These are phyloP conservation scores for Clarias batrachus DNA, from an alignment of 2,113 vertebrate genomes.

Conservation along the genomic window DNA sequence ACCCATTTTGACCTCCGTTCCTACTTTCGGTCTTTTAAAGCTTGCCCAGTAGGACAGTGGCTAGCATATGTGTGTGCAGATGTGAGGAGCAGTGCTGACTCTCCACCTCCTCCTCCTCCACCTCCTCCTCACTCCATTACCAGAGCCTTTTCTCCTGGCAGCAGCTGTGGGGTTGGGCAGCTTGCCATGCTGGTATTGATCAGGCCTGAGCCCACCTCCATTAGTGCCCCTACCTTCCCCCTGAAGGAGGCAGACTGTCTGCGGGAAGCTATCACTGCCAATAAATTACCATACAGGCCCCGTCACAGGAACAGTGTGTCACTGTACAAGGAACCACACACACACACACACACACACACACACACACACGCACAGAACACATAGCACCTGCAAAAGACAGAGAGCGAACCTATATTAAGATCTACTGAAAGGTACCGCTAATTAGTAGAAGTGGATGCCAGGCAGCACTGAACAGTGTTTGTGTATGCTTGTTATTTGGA, in stretches of 20 bases:
- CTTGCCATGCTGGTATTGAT: conserved; percentile 70
- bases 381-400: conserved; percentile 34
- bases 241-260: conserved; percentile 73
- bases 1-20: neutral
- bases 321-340: conserved; percentile 52
- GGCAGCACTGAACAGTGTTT: conserved; percentile 10
- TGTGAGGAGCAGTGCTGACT: conserved; percentile 38
- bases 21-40: neutral
- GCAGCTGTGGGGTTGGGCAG: conserved; percentile 62
- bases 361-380: conserved; percentile 47
- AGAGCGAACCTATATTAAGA: conserved; percentile 3
- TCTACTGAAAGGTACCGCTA: conserved; percentile 4
- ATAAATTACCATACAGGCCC: conserved; percentile 60
- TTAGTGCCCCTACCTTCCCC: conserved; percentile 70
- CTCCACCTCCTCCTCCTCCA: conserved; percentile 32
- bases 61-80: conserved; percentile 31
- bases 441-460: neutral
- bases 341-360: conserved; percentile 53
- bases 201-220: conserved; percentile 68
- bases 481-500: conserved; percentile 9
- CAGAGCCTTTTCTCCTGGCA: conserved; percentile 55
- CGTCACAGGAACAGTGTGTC: conserved; percentile 49
- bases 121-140: conserved; percentile 56
- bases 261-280: conserved; percentile 61
- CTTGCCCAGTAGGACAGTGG: conserved; percentile 25